Conservation (phyloP, 37 sponge, comb jelly and placozoan genomes). For the Diacarnus erythraeanus region DNA sequence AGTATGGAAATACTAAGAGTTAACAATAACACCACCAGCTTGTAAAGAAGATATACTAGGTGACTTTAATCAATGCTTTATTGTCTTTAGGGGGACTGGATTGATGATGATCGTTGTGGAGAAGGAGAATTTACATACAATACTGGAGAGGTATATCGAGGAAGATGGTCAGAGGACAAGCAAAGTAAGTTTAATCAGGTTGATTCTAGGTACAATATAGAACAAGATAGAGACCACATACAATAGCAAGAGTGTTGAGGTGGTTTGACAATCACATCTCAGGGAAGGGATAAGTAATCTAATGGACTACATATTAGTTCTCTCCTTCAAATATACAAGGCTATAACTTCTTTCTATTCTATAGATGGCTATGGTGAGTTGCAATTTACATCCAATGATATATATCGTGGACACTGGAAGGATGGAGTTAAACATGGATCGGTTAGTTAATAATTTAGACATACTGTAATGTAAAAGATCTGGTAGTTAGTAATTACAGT, state of each 20-base stretch:
- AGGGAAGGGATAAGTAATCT: too few species aligned
- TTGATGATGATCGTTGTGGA: slow-evolving; percentile 89
- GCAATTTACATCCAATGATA: slow-evolving; percentile 62
- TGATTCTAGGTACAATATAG: neutral
- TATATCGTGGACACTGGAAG: slow-evolving; percentile 80
- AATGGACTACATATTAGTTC: too few species aligned
- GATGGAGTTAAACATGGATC: slow-evolving; percentile 78
- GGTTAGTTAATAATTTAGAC: too few species aligned
- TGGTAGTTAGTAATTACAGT: too few species aligned
- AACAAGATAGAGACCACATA: neutral
- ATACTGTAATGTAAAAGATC: too few species aligned
- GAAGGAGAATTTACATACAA: slow-evolving; percentile 88
- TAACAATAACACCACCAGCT: too few species aligned
- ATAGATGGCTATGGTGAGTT: slow-evolving; percentile 83
- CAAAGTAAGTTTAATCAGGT: slow-evolving; percentile 54
- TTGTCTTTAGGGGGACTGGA: slow-evolving; percentile 83
- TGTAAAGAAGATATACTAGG: too few species aligned
- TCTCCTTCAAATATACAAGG: too few species aligned
- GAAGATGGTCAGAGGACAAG: slow-evolving; percentile 78
- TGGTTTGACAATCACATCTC: too few species aligned
- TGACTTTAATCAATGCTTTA: too few species aligned
- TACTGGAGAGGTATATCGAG: slow-evolving; percentile 86
- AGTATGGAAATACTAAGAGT: too few species aligned
- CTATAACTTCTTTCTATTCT: neutral
- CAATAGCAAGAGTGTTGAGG: too few species aligned